A percentile compares a stretch with the other conserved stretches of the same genome.
Conservation (phyloP, 2,113 vertebrate genomes). For the Lathamus discolor region DNA sequence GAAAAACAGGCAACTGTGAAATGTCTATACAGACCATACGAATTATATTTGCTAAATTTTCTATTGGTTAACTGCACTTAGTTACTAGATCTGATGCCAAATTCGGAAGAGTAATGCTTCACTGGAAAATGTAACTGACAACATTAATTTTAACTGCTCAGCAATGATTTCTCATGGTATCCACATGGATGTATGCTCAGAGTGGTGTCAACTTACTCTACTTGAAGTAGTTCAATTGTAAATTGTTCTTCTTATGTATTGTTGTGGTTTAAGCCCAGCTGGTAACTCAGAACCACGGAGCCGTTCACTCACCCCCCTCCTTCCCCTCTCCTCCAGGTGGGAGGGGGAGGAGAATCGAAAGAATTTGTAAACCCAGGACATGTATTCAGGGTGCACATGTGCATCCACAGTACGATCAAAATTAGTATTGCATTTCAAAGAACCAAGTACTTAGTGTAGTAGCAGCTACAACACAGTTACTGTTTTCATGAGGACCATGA, state of each 20-base stretch:
- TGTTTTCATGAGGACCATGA: neutral
- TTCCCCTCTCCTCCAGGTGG: neutral
- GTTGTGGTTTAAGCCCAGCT: neutral
- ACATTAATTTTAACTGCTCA: neutral
- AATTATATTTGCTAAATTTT: neutral
- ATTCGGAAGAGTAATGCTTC: neutral
- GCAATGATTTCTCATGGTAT: neutral
- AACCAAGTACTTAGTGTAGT: neutral
- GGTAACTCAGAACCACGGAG: neutral
- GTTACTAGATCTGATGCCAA: neutral
- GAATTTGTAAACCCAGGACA: neutral
- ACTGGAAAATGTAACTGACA: neutral
- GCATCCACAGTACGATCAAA: neutral
- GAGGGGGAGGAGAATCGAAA: neutral
- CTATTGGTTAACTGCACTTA: neutral
- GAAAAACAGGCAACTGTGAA: neutral
- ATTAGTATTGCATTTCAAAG: neutral
- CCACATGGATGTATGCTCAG: neutral
- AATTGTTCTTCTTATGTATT: neutral
- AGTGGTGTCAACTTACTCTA: neutral
- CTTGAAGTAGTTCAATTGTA: neutral
- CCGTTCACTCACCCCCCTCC: no score
- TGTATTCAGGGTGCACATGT: fast-evolving
- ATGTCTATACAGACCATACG: neutral
- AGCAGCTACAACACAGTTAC: neutral